phyloP scores from a whole-genome alignment of 2,888 invertebrate genomes.

The Heliconius cydno region DNA sequence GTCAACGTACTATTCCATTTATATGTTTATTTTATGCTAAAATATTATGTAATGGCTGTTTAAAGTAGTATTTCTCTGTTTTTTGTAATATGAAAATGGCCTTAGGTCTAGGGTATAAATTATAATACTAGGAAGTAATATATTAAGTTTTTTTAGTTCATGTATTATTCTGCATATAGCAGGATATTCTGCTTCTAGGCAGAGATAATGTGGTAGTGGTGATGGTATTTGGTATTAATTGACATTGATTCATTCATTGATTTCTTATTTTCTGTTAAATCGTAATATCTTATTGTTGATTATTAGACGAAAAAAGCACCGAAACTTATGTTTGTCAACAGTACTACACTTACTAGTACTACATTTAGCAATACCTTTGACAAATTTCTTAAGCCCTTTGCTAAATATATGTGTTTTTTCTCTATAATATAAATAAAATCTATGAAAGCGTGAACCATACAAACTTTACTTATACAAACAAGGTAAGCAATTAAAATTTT shows the following conservation, averaged over 20 bases:
- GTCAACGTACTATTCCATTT: not conserved
- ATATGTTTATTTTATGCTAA: conserved; percentile 12
- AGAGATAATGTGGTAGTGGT: no score
- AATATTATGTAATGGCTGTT: not conserved
- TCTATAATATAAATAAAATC: not conserved
- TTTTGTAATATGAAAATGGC: not conserved
- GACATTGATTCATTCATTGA: no score
- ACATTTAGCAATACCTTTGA: no score
- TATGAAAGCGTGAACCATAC: not conserved
- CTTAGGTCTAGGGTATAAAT: not conserved
- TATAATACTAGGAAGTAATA: not conserved
- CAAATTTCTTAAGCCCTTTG: no score
- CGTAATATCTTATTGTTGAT: no score
- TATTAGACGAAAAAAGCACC: no score
- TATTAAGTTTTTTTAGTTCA: not conserved
- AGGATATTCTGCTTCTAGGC: not conserved
- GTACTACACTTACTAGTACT: no score
- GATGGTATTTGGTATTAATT: no score
- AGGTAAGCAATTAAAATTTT: conserved; percentile 1
- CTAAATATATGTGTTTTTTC: not conserved
- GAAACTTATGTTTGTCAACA: no score
- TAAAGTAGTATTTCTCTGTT: not conserved
- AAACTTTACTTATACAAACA: not conserved
- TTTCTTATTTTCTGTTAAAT: no score
- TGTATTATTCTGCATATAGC: not conserved